Evolutionary conservation across 2,113 vertebrate species (phyloP).

Genomic region (Misgurnus anguillicaudatus): DNA sequence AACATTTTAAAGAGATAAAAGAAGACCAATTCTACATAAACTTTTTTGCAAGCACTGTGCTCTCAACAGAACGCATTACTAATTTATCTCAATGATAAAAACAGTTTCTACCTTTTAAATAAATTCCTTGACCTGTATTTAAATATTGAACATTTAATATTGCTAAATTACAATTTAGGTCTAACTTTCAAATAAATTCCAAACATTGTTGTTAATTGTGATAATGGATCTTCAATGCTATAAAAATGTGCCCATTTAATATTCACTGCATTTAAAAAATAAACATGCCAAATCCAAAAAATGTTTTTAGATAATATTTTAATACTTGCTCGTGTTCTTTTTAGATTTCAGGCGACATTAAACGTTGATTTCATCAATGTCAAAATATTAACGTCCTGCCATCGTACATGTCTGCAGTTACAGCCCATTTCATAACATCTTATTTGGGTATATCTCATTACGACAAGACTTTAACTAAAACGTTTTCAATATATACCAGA

Average conservation of each 20-base stretch:
- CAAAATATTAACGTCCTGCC: slow-evolving; percentile 29
- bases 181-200: too few relatives aligned
- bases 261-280: slow-evolving; percentile 6
- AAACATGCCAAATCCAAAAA: slow-evolving; percentile 4
- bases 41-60: not conserved
- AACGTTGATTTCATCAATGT: slow-evolving; percentile 16
- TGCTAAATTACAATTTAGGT: too few relatives aligned
- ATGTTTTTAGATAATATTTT: slow-evolving; percentile 28
- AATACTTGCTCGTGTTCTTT: slow-evolving; percentile 27
- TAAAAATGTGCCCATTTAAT: not conserved
- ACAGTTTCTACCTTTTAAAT: too few relatives aligned
- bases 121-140: too few relatives aligned
- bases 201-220: too few relatives aligned
- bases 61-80: too few relatives aligned
- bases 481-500: slow-evolving; percentile 60
- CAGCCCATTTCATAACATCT: slow-evolving; percentile 24
- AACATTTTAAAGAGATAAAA: not conserved
- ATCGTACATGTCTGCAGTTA: slow-evolving; percentile 29
- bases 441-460: not conserved
- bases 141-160: too few relatives aligned
- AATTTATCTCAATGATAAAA: too few relatives aligned
- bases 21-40: not conserved
- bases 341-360: slow-evolving; percentile 5
- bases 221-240: too few relatives aligned
- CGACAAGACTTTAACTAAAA: slow-evolving; percentile 37